Conservation (phyloP, 1,140 invertebrate species). For the Oreohelix idahoensis region DNA sequence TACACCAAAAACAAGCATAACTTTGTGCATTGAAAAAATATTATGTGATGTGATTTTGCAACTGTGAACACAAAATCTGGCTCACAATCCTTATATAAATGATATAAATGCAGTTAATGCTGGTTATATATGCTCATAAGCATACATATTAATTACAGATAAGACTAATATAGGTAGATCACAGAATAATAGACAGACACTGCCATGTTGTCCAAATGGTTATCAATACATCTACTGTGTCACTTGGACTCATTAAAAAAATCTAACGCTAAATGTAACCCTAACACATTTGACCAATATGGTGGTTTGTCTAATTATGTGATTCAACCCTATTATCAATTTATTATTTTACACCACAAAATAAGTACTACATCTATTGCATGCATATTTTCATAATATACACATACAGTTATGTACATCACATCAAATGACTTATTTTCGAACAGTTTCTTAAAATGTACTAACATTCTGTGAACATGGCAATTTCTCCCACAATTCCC, state of each 20-base stretch:
- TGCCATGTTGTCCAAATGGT: no score
- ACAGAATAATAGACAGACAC: no score
- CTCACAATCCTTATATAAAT: neutral
- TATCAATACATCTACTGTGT: no score
- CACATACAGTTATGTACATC: neutral
- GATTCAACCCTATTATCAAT: no score
- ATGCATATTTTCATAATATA: conserved; percentile 10
- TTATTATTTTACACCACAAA: neutral
- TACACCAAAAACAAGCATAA: neutral
- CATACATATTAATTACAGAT: neutral
- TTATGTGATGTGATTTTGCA: neutral
- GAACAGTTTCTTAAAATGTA: neutral
- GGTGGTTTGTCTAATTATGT: no score
- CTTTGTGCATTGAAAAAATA: neutral
- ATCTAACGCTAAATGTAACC: no score
- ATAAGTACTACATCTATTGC: neutral
- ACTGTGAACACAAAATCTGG: neutral
- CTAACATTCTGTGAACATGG: neutral
- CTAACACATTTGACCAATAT: no score
- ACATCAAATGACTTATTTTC: neutral
- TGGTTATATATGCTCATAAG: neutral
- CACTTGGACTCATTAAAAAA: no score
- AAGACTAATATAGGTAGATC: no score
- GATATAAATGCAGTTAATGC: neutral
- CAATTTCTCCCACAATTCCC: neutral